Evolutionary conservation across 2,888 invertebrate genomes (phyloP), one percentile per base, ranked within the genome.

Genomic region (Lithophane semibrunnea): DNA sequence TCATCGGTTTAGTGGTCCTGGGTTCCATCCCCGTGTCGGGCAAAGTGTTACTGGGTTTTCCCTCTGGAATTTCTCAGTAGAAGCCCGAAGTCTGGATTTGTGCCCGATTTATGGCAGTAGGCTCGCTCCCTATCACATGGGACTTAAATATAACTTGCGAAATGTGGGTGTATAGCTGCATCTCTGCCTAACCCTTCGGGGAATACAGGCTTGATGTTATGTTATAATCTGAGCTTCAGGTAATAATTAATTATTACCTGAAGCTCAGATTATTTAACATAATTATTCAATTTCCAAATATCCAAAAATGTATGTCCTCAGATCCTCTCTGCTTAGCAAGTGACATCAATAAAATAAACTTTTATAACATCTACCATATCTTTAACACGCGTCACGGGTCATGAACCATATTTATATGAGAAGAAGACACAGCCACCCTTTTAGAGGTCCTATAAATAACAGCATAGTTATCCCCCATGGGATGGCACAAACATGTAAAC

Each of bases 381-480:
- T 75, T 76, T 37, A 70, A 67, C 63, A 75, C 21, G 7, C 72
- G 79, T 80, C 79, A 79, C 79, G 86, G 77, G 0, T 65, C 86
- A 86, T 87, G 80, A 82, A 87, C 73, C 70, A 86, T 88, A 72
- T 82, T 71, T 86, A 75, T 80, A 83, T 75, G 78, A 67, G 69
- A 42, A 76, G 77, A 85, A 86, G 73, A 88, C 89, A 88, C 71
- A 74, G 82, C 76, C 80, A 82, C 85, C 81, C 85, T 84, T 87
- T 88, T 87, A 85, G 78, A 75, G 75, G 24, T 73, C 52, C 76
- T 85, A 89, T 90, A 89, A 89, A 89, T 90, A 87, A 91, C 88
- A 88, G 72, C 69, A 76, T 71, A 79, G 84, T 89, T 87, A 85
- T 86, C 88, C 90, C 90, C 87, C 88, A 81, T 77, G 83, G 72